Evolutionary conservation across 23 tunicate genomes (phyloP), one percentile per base, ranked within the genome.

Genomic region (Botrylloides violaceus): DNA sequence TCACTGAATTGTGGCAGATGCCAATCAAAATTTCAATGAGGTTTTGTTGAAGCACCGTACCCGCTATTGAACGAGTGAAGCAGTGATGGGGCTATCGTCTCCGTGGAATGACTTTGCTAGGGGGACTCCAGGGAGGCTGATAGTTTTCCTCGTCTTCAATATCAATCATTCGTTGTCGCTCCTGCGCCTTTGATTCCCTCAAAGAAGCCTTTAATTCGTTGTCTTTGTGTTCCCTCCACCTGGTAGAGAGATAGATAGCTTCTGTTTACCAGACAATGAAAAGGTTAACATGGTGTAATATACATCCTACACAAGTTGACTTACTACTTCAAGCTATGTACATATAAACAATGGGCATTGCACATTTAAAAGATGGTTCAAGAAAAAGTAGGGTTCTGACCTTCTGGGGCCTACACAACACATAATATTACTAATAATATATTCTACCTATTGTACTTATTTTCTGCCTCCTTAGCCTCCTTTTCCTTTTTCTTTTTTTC

Each of bases 81-180:
- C n/a, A n/a, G n/a, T 9, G 53, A 15, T 15, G 15, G 53, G 12
- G 53, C 30, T 35, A 82, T 31, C 87, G 61, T 2, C 39, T 47
- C 22, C 81, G 58, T 2, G 87, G 87, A 32, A 82, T 76, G 29
- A 82, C 80, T 31, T 75, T 82, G 48, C 75, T 82, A 4, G 87
- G 76, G 6, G 87, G 87, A 53, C 76, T 75, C 87, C 87, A 82
- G 2, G 76, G 71, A 2, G 87, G 87, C 32, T 78, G 61, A 2
- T 32, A 43, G 30, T 68, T 68, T 26, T 82, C 80, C 35, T 81
- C 86, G 48, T 76, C 76, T 27, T 74, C 81, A 33, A 66, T 59
- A 32, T 43, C 61, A 58, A 39, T 59, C 26, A 47, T 25, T 60
- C 30, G 66, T 22, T 36, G 25, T n/a, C 64, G 43, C 59, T 71